Evolutionary conservation across 2,113 vertebrate genomes (phyloP).

Genomic region (Peromyscus polionotus): DNA sequence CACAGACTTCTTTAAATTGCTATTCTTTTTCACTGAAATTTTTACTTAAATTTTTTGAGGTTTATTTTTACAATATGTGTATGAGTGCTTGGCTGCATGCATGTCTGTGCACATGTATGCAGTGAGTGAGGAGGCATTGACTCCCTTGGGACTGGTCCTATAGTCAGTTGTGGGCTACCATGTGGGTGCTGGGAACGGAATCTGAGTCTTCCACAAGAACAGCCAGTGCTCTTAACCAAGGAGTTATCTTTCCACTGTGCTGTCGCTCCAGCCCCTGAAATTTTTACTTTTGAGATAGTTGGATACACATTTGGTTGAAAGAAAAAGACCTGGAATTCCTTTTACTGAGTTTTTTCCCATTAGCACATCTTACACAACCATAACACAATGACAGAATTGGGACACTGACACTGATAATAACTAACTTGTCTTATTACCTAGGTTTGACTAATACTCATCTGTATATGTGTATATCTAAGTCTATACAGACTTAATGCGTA

Average conservation of each 20-base stretch:
- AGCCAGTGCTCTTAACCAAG: not conserved
- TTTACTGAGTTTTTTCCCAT: constrained; percentile 21
- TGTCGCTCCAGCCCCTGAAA: not conserved
- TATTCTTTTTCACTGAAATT: constrained; percentile 46
- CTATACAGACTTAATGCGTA: not conserved
- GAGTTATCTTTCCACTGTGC: not conserved
- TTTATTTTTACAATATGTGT: not conserved
- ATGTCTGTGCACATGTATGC: not conserved
- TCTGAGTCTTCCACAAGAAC: not conserved
- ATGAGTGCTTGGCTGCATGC: not conserved
- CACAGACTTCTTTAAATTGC: constrained; percentile 33
- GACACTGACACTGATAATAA: not conserved
- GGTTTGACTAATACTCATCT: constrained; percentile 8
- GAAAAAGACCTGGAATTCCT: not conserved
- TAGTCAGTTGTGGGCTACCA: not conserved
- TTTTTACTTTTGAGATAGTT: constrained; percentile 52
- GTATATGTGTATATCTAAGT: not conserved
- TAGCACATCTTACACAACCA: constrained; percentile 24
- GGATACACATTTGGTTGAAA: constrained; percentile 22
- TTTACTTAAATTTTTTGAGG: not conserved
- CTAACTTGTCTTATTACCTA: constrained; percentile 10
- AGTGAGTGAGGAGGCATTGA: not conserved
- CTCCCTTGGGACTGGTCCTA: not conserved
- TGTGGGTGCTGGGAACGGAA: not conserved
- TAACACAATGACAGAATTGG: not conserved